These are phyloP conservation scores for Falcaria lacertinaria DNA, from an alignment of 2,888 invertebrate genomes.

Conservation along the genomic window DNA sequence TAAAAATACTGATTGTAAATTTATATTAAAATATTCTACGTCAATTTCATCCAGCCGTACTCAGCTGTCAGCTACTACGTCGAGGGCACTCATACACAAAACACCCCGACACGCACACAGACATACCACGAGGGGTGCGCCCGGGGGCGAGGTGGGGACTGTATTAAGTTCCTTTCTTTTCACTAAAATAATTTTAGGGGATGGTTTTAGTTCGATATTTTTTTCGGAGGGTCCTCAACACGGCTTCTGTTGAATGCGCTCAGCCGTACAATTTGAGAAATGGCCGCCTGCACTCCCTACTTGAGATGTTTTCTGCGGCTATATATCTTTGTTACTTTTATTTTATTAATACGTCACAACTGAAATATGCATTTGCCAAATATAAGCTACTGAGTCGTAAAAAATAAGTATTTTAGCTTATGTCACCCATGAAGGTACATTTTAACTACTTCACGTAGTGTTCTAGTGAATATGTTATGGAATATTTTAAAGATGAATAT, in stretches of 20 bases:
- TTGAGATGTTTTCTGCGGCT: slow-evolving; percentile 50
- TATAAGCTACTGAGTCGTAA: too few relatives aligned
- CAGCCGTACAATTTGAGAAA: slow-evolving; percentile 64
- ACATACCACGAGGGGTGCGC: slow-evolving; percentile 56
- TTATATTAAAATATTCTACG: background rate
- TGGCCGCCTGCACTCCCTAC: slow-evolving; percentile 50
- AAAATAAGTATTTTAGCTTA: too few relatives aligned
- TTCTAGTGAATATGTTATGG: too few relatives aligned
- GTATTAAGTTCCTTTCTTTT: slow-evolving; percentile 80
- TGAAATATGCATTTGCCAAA: slow-evolving; percentile 8
- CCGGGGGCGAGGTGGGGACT: slow-evolving; percentile 72
- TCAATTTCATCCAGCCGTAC: slow-evolving; percentile 41
- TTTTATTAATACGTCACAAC: slow-evolving; percentile 14
- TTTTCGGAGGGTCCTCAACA: slow-evolving; percentile 61
- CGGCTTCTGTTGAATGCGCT: slow-evolving; percentile 59
- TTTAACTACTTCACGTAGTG: too few relatives aligned
- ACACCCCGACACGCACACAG: slow-evolving; percentile 30
- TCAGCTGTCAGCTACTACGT: slow-evolving; percentile 60
- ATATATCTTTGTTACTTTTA: slow-evolving; percentile 22
- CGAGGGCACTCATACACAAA: slow-evolving; percentile 60
- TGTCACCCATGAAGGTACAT: too few relatives aligned
- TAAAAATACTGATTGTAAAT: too few relatives aligned
- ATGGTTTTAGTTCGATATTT: slow-evolving; percentile 77
- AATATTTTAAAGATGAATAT: too few relatives aligned
- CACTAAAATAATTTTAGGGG: slow-evolving; percentile 80